phyloP scores from a whole-genome alignment of 1,140 invertebrate species.

The Aphelinus atriplicis region DNA sequence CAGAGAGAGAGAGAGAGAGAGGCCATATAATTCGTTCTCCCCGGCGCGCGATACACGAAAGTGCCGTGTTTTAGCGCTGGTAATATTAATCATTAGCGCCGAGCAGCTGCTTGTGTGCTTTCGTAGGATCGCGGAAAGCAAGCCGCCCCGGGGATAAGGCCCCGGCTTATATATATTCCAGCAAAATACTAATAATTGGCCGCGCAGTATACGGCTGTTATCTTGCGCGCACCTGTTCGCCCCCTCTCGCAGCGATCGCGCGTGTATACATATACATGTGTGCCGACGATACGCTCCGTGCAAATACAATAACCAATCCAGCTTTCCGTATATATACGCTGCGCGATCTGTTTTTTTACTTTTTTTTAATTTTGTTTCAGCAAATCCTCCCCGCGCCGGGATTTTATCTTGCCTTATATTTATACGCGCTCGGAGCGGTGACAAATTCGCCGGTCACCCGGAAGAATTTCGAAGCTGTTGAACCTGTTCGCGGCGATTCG shows the following conservation, averaged over 20 bases:
- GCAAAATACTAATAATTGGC: conserved; percentile 61
- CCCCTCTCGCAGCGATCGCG: background rate
- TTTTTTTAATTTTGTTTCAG: background rate
- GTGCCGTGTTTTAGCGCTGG: conserved; percentile 13
- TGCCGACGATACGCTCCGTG: background rate
- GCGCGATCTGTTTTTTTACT: background rate
- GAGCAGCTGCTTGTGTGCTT: conserved; percentile 2
- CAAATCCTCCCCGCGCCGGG: too few species aligned
- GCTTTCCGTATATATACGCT: background rate
- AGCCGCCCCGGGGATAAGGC: conserved; percentile 15
- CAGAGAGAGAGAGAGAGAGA: too few species aligned
- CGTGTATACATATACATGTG: too few species aligned
- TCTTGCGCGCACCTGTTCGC: conserved; percentile 54
- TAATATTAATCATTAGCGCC: conserved; percentile 29
- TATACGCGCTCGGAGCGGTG: background rate
- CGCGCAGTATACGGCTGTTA: conserved; percentile 53
- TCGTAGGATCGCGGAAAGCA: conserved; percentile 19
- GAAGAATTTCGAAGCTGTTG: background rate
- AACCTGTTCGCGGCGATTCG: too few species aligned
- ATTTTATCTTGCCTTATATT: too few species aligned
- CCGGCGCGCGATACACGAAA: background rate
- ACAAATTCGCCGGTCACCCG: background rate
- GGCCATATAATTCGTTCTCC: too few species aligned
- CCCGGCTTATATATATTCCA: conserved; percentile 31
- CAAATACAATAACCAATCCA: conserved; percentile 9